Base-by-base conservation (phyloP, 2,888 invertebrate genomes). In the Aquatica leii region DNA sequence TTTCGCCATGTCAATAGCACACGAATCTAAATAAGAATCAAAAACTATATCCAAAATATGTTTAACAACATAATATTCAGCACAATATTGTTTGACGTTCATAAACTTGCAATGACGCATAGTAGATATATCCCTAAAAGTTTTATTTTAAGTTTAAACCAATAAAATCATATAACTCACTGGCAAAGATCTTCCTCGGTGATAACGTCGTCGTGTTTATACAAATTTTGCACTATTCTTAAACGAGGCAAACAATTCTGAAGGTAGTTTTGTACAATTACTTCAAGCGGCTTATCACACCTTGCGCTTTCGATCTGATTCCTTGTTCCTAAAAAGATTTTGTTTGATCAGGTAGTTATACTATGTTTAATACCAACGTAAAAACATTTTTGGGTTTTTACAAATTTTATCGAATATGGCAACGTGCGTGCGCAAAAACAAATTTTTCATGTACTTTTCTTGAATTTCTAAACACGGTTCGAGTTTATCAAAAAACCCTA, bases 131-230 rank as follows among this genome's bases (percentile, higher is more conserved):
- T 24, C 24, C 24, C 24, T 24, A 24, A 24, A 6, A 24, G 6
- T 24, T n/a, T n/a, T n/a, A n/a, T n/a, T n/a, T n/a, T n/a, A n/a
- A n/a, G n/a, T n/a, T n/a, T n/a, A 24, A 24, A 24, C 24, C 6
- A 24, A 24, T n/a, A n/a, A n/a, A n/a, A n/a, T n/a, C n/a, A n/a
- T n/a, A n/a, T n/a, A 18, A 46, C 17, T 17, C 11, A 18, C 46
- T 18, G 17, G 46, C 46, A 46, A 46, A 46, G 18, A n/a, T 46
- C 46, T 20, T 3, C n/a, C 18, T 17, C 46, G 2, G 20, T 46
- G 2, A 46, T 46, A 3, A 46, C 46, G n/a, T 46, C 46, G 18
- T 46, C n/a, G n/a, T 18, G 46, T 20, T 46, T 46, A 20, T 46
- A 46, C 17, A 46, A 20, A 17, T 46, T 46, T 20, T 18, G 46